Evolutionary conservation across 2,113 vertebrate species (phyloP).

Genomic region (Potamarius usumacintae): DNA sequence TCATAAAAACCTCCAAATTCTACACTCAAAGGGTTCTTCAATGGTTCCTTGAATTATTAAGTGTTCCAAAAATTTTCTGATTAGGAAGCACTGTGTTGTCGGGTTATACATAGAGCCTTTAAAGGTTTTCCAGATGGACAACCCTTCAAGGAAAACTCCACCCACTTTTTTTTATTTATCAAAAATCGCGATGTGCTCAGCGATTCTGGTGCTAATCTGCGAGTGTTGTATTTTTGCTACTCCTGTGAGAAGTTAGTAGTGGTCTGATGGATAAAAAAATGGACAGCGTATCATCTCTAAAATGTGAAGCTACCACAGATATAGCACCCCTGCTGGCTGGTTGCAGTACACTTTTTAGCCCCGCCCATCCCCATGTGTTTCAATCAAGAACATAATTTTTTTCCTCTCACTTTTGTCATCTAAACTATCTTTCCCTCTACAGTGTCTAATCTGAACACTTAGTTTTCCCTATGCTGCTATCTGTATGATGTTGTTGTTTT

Average conservation of each 20-base stretch:
- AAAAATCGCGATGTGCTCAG: neutral
- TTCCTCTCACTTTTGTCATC: no score
- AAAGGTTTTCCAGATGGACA: neutral
- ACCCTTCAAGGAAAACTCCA: neutral
- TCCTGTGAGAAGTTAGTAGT: neutral
- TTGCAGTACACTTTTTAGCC: no score
- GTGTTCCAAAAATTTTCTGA: neutral
- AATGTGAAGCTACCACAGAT: no score
- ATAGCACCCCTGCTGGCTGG: no score
- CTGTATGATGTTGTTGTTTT: no score
- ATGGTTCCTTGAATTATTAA: neutral
- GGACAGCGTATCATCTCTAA: no score
- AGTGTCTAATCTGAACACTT: no score
- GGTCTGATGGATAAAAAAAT: neutral
- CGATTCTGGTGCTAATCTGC: neutral
- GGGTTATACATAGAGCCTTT: neutral
- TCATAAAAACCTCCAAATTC: neutral
- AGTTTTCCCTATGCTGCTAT: no score
- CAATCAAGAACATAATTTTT: no score
- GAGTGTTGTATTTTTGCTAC: neutral
- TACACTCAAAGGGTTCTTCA: neutral
- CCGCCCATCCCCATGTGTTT: no score
- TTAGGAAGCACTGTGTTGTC: neutral
- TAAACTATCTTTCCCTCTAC: no score
- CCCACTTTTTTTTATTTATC: no score